These are phyloP conservation scores for Serilophus lunatus DNA, from an alignment of 2,113 vertebrate genomes.

Conservation along the genomic window DNA sequence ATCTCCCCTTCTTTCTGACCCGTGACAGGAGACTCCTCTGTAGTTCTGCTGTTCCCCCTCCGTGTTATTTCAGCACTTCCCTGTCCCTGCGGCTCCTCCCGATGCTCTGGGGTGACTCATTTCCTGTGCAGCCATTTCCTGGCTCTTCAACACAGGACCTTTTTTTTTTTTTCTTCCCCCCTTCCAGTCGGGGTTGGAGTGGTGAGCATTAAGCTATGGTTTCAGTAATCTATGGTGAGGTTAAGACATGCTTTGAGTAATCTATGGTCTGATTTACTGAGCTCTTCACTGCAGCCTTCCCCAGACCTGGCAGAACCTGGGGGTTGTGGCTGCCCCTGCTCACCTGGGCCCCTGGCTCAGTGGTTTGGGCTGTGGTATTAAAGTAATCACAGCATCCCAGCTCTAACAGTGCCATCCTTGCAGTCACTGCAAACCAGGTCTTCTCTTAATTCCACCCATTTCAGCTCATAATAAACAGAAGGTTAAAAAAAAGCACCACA, in stretches of 20 bases:
- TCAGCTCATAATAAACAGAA: neutral
- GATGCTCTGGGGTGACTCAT: constrained; percentile 51
- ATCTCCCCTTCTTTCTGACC: neutral
- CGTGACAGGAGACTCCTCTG: neutral
- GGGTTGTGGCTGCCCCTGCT: neutral
- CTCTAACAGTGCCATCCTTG: neutral
- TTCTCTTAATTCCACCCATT: neutral
- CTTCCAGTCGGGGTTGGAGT: neutral
- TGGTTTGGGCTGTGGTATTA: neutral
- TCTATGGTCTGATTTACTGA: neutral
- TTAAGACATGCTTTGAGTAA: neutral
- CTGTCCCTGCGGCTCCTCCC: neutral
- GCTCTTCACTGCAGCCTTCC: neutral
- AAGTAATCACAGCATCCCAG: neutral
- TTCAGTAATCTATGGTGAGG: neutral
- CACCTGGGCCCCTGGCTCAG: neutral
- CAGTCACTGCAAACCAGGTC: neutral
- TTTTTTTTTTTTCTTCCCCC: no score
- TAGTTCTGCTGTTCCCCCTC: neutral
- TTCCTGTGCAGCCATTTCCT: constrained; percentile 66
- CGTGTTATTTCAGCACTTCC: constrained; percentile 42
- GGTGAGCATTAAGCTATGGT: neutral
- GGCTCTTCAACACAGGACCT: neutral
- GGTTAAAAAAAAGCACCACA: neutral
- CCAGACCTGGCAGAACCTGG: neutral